A percentile compares a stretch with the other conserved stretches of the same genome.
phyloP scores from a whole-genome alignment of 2,888 invertebrate genomes.

The Teinopalpus imperialis region DNA sequence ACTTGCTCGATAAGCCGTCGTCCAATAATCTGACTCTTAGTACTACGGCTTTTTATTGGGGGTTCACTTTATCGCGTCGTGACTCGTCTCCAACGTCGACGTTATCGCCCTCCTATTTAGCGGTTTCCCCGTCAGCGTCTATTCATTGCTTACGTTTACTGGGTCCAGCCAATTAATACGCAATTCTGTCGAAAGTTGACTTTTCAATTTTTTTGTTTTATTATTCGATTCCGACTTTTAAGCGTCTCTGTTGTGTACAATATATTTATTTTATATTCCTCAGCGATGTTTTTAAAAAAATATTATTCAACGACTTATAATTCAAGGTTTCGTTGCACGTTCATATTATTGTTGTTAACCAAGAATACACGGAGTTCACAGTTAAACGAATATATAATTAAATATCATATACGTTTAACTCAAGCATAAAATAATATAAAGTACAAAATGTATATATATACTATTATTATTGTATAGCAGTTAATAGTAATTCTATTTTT shows the following conservation, averaged over 20 bases:
- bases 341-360: no score
- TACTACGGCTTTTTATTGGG: conserved; percentile 66
- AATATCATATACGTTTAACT: no score
- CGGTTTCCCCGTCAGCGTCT: conserved; percentile 31
- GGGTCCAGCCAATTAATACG: conserved; percentile 42
- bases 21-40: conserved; percentile 65
- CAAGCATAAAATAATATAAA: no score
- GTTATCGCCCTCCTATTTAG: conserved; percentile 60
- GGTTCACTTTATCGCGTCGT: conserved; percentile 61
- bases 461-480: no score
- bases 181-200: conserved; percentile 24
- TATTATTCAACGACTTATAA: background rate
- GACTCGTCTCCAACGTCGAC: conserved; percentile 59
- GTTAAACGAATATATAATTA: no score
- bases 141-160: conserved; percentile 50
- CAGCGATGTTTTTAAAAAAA: background rate
- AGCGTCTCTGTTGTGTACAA: no score
- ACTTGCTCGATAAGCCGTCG: conserved; percentile 67
- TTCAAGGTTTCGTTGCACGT: no score
- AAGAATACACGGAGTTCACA: no score
- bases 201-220: background rate
- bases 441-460: no score
- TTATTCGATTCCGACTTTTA: no score
- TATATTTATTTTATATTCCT: background rate
- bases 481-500: no score